Base-by-base conservation (phyloP, 1,140 invertebrate genomes). In the Hirudo medicinalis region DNA sequence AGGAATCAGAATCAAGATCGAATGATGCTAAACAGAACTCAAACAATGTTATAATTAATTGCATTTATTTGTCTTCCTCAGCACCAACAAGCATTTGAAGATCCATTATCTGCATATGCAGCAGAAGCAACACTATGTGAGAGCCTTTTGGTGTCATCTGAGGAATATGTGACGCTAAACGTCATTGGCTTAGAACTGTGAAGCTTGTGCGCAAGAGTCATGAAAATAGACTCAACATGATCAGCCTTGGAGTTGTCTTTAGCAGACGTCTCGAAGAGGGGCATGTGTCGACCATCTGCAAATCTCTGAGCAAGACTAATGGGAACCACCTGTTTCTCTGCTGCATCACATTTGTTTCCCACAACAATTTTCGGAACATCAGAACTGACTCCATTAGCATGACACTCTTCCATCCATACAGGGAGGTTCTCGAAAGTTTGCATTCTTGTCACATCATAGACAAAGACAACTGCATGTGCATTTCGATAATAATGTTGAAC, bases 401-500 rank as follows among this genome's bases (percentile, higher is more conserved):
- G 85, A 77, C 89, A 89, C 80, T 91, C 90, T 68, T 86, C 85
- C 76, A 91, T 87, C 96, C 96, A 99, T 32, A 89, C 84, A 1
- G 89, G 87, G 78, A 97, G 89, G 81, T 97, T 90, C 78, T 97
- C 92, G 77, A 97, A 98, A 82, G 90, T 94, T 32, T 88, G 86
- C 77, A 91, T 85, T 78, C 95, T 95, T 75, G 92, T 94, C 55
- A 98, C 91, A 82, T 99, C 96, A 81, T 96, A 99, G 15, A 97
- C 91, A 72, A 99, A 84, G 19, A 99, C 84, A 20, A 93, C 94
- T 72, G 94, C 96, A 53, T 97, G 95, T 1, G 94, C 97, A 83
- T 99, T 99, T 75, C 95, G 87, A 79, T 96, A 99, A 80, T 99
- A 98, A 0, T 92, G 95, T 80, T 94, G 91, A 67, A 94, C 97